Base-by-base conservation (phyloP, 1,140 invertebrate species). In the Psilanteris sp. region DNA sequence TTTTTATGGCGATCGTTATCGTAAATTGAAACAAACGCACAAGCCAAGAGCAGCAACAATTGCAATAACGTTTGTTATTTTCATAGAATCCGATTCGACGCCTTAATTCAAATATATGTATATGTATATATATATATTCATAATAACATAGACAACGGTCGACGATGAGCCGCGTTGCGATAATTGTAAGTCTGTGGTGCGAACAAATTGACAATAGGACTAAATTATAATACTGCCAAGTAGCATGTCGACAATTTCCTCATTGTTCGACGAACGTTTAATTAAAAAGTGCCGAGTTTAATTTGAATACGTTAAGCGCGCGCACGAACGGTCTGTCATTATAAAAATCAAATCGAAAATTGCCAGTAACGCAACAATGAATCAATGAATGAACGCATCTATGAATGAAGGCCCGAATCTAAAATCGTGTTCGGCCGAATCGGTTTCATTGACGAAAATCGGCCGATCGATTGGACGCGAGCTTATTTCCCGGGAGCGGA, bases 251-350 rank as follows among this genome's bases (percentile, higher is more conserved):
- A 20, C 22, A 37, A 10, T 16, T 29, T 29, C 14, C 36, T 39
- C 36, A 41, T 55, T 55, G 50, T 55, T 41, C 9, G 2, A 26
- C 50, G 41, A 55, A 55, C 27, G 50, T 29, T 39, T 55, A 55
- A 55, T 55, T 55, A 55, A 55, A 55, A 55, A 41, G 32, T 22
- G 48, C 31, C 1, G 7, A 43, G 3, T 36, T 36, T 24, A 7
- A 50, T 34, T 50, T 50, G 46, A 50, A 36, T 36, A 9, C 46
- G 8, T n/a, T n/a, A n/a, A n/a, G n/a, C n/a, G n/a, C 22, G 22
- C 10, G 22, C 13, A 9, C 8, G 4, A 10, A 7, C 11, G 6
- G 20, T 7, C n/a, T 8, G 8, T n/a, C 18, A 31, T 46, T 46
- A 18, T 18, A 18, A 8, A 26, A 27, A 15, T 16, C 5, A 24